Base-by-base conservation (phyloP, 2,888 invertebrate genomes). In the Sialis lutaria region DNA sequence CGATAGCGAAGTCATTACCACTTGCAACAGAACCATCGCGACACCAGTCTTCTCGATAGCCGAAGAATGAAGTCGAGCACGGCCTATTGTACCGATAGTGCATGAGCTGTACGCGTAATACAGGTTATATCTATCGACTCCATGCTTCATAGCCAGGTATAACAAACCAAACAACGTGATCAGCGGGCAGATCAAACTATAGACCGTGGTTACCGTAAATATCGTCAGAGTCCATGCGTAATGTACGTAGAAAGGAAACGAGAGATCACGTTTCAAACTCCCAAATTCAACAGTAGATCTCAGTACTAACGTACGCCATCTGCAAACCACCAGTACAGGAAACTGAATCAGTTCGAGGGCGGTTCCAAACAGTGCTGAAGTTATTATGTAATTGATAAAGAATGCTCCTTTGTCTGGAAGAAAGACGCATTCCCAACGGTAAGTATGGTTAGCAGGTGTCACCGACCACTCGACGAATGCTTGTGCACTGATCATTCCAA, bases 311-410 rank as follows among this genome's bases (percentile, higher is more conserved):
- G 93, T 68, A 57, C 84, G 79, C 70, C 88, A 77, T 6, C 83
- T 82, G 60, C 93, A 96, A 55, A 90, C 75, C 52, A 91, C 86
- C 39, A 96, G 67, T 64, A 96, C 95, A 0, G 93, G 89, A 60
- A 96, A 89, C 51, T 96, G 76, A 48, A 96, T 75, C 51, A 96
- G 66, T 62, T 96, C 95, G 46, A 93, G 69, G 2, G 85, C 82
- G 6, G 89, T 88, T 60, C 95, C 95, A 58, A 95, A 85, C 55
- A 96, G 82, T 30, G 88, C 84, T 6, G 93, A 88, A 1, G 95
- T 93, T 53, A 91, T 91, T 6, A 95, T 80, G 63, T 95, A 96
- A 66, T 96, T 96, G 22, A 96, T 90, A 66, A 95, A 96, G 62
- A 96, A 85, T 4, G 95, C 93, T 54, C 93, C 95, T 68, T 93